Evolutionary conservation across 2,113 vertebrate species (phyloP), one percentile per base, ranked within the genome.

Genomic region (Cheilinus undulatus): DNA sequence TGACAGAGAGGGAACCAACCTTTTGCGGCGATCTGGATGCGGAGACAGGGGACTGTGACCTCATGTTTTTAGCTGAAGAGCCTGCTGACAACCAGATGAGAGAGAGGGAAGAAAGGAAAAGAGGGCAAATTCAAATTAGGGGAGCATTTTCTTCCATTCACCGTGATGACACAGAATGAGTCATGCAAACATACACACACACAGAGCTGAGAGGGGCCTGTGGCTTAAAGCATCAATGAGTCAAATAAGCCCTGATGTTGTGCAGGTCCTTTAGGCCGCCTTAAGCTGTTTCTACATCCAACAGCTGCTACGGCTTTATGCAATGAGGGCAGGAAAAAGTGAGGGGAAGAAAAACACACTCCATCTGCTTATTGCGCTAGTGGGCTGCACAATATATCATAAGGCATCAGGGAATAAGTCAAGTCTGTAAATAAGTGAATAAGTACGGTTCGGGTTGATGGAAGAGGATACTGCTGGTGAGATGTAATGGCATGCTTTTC

Each of bases 21-120:
- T 99, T 99, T 92, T 98, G 90, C 20, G 97, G 96, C 36, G 98
- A 99, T 90, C 96, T 95, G 74, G 96, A 96, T 14, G 93, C 92
- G 62, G 95, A 92, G 20, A 94, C 95, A 4, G 97, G 96, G 10
- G 98, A 98, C 68, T 96, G 88, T 0, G 97, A 91, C 54, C 95
- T 93, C 53, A 94, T 91, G 73, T 94, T 97, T 92, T 96, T 97
- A 83, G 95, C 95, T 63, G 96, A 96, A 58, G 96, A 98, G 65
- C 95, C 97, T 98, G 94, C 86, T 80, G 84, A 84, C 71, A 78
- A 34, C 28, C 32, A 59, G 66, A 67, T 32, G 67, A 73, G 72
- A 58, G 34, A 5, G 22, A 32, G 32, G 32, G 27, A 11, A n/a
- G 30, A 36, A 14, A 23, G 46, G 36, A 73, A 51, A 70, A 59